Percentiles rank a stretch among this genome's conserved stretches.
phyloP scores from a whole-genome alignment of 1,140 invertebrate genomes.

The Pogonus chalceus region DNA sequence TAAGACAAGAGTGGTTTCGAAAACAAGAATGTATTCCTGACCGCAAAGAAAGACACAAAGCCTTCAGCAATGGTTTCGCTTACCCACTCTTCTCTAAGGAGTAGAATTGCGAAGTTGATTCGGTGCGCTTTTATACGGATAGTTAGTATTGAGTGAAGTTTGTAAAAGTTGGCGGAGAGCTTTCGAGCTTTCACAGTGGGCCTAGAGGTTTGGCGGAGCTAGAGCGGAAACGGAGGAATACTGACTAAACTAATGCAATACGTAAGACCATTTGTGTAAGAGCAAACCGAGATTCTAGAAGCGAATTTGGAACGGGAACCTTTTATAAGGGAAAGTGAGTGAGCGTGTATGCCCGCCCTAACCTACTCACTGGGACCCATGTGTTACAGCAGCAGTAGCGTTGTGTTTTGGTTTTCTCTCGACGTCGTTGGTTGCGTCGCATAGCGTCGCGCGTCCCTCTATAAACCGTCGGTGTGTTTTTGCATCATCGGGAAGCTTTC shows the following conservation, averaged over 20 bases:
- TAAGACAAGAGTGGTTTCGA: background rate
- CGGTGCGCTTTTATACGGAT: background rate
- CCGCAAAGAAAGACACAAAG: too few species aligned
- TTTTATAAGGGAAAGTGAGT: constrained; percentile 17
- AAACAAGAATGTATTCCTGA: background rate
- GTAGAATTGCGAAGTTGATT: constrained; percentile 1
- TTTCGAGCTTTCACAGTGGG: background rate
- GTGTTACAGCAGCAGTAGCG: too few species aligned
- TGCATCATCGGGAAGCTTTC: too few species aligned
- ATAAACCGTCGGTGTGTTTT: too few species aligned
- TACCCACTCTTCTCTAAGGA: background rate
- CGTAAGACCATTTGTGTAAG: constrained; percentile 24
- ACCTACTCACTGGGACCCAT: background rate
- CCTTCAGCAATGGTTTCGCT: background rate
- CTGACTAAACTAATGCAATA: constrained; percentile 25
- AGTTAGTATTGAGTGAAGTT: constrained; percentile 6
- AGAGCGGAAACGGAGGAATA: constrained; percentile 5
- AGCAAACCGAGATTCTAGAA: constrained; percentile 23
- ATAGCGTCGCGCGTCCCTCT: too few species aligned
- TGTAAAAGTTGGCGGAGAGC: constrained; percentile 1
- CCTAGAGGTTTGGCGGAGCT: background rate
- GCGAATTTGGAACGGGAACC: constrained; percentile 20
- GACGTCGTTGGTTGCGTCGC: too few species aligned
- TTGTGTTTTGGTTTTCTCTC: too few species aligned
- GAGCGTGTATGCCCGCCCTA: background rate